These are phyloP conservation scores for Zaprionus kolodkinae DNA, from an alignment of 1,140 invertebrate genomes.

Conservation along the genomic window DNA sequence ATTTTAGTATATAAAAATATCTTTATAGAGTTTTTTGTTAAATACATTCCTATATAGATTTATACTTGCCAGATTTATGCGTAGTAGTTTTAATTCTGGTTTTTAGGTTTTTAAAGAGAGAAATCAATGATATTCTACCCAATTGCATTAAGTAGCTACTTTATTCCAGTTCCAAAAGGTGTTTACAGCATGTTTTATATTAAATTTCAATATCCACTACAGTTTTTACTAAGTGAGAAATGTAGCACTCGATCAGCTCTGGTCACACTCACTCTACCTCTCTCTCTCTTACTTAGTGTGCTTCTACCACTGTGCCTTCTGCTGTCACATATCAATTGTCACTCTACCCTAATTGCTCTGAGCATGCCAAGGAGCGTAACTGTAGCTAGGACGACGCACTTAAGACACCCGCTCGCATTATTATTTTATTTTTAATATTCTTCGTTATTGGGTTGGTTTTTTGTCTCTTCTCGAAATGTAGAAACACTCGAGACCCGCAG, in stretches of 20 bases:
- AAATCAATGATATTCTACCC: not conserved
- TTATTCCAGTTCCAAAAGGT: not conserved
- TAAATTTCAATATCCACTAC: not conserved
- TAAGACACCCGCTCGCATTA: slow-evolving; percentile 33
- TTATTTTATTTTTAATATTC: slow-evolving; percentile 34
- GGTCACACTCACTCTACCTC: not conserved
- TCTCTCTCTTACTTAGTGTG: slow-evolving; percentile 15
- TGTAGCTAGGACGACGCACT: slow-evolving; percentile 47
- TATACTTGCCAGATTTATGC: too few species aligned
- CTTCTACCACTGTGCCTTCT: not conserved
- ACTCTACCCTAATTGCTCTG: slow-evolving; percentile 60
- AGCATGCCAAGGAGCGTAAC: slow-evolving; percentile 26
- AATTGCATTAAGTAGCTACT: not conserved
- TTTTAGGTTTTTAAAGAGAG: too few species aligned
- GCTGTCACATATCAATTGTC: slow-evolving; percentile 71
- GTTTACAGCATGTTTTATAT: not conserved
- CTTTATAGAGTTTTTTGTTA: too few species aligned
- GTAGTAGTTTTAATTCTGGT: too few species aligned
- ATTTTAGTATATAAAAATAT: too few species aligned
- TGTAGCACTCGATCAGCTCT: slow-evolving; percentile 6
- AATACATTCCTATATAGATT: too few species aligned
- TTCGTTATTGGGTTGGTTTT: slow-evolving; percentile 12
- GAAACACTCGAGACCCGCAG: slow-evolving; percentile 44
- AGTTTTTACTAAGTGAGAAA: not conserved
- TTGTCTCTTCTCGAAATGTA: slow-evolving; percentile 28